phyloP scores from a whole-genome alignment of 1,140 invertebrate genomes.

The Berghia stephanieae region DNA sequence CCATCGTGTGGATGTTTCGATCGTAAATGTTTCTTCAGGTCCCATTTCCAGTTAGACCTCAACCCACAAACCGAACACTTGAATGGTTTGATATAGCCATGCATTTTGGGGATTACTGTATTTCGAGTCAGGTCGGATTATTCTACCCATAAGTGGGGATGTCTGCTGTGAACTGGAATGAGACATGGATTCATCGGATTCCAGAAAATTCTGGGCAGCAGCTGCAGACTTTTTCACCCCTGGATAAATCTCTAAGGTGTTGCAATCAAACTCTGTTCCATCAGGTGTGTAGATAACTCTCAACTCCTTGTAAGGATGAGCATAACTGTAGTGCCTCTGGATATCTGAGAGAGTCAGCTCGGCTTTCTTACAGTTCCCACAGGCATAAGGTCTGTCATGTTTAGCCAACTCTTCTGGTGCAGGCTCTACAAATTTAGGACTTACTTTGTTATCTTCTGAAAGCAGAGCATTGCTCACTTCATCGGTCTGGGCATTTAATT shows the following conservation, averaged over 20 bases:
- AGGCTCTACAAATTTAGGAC: slow-evolving; percentile 28
- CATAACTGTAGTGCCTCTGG: slow-evolving; percentile 61
- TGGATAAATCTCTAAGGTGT: slow-evolving; percentile 28
- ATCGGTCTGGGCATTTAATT: too few relatives aligned
- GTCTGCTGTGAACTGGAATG: too few relatives aligned
- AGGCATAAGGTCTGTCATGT: slow-evolving; percentile 50
- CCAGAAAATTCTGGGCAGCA: background rate
- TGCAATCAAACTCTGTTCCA: slow-evolving; percentile 40
- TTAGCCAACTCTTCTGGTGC: slow-evolving; percentile 24
- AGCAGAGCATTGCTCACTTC: too few relatives aligned
- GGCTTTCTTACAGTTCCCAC: slow-evolving; percentile 55
- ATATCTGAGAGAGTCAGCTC: slow-evolving; percentile 52
- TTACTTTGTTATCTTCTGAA: too few relatives aligned
- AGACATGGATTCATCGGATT: too few relatives aligned
- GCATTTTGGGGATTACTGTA: slow-evolving; percentile 48
- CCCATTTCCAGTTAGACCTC: slow-evolving; percentile 95
- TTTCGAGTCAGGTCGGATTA: slow-evolving; percentile 21
- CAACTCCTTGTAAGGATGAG: slow-evolving; percentile 56
- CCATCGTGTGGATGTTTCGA: slow-evolving; percentile 46
- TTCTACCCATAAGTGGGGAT: too few relatives aligned
- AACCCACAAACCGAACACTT: slow-evolving; percentile 93
- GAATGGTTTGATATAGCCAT: slow-evolving; percentile 74
- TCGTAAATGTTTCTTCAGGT: slow-evolving; percentile 75
- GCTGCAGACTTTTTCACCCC: background rate
- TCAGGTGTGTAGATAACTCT: slow-evolving; percentile 50